A percentile compares a stretch with the other conserved stretches of the same genome.
Conservation (phyloP, 2,888 invertebrate species). For the Eumerus sabulonum region DNA sequence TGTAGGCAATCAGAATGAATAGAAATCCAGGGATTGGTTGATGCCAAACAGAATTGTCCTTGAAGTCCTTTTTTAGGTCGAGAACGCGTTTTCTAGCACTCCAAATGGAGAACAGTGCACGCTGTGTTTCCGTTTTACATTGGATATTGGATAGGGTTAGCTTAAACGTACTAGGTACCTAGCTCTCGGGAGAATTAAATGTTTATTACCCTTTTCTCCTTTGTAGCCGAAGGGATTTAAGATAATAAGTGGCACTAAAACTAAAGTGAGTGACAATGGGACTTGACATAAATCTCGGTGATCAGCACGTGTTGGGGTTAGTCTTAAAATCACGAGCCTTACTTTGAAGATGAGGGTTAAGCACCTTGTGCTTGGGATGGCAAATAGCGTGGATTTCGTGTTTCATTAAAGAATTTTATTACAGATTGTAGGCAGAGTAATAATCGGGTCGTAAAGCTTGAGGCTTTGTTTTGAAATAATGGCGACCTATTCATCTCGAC, state of each 20-base stretch:
- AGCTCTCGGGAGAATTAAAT: background rate
- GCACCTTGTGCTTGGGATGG: too few species aligned
- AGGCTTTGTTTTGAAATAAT: too few species aligned
- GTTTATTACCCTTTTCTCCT: slow-evolving; percentile 21
- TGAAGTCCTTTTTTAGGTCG: slow-evolving; percentile 6
- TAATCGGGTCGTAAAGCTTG: too few species aligned
- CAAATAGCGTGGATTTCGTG: too few species aligned
- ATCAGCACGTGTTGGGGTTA: background rate
- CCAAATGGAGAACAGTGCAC: background rate
- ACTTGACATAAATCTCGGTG: background rate
- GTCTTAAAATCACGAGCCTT: too few species aligned
- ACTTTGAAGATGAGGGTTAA: too few species aligned
- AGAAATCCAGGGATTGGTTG: slow-evolving; percentile 43
- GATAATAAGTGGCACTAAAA: slow-evolving; percentile 20
- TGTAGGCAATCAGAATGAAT: slow-evolving; percentile 58
- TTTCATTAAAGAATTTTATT: too few species aligned
- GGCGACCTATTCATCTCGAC: background rate
- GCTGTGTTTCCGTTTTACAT: background rate
- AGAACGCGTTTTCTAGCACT: background rate
- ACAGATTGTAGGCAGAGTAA: too few species aligned
- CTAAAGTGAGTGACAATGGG: slow-evolving; percentile 23
- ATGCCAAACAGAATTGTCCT: slow-evolving; percentile 35
- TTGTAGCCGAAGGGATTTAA: background rate
- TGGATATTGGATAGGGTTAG: background rate
- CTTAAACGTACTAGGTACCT: slow-evolving; percentile 4